Evolutionary conservation across 2,113 vertebrate species (phyloP).

Genomic region (Psilopsiagon aurifrons): DNA sequence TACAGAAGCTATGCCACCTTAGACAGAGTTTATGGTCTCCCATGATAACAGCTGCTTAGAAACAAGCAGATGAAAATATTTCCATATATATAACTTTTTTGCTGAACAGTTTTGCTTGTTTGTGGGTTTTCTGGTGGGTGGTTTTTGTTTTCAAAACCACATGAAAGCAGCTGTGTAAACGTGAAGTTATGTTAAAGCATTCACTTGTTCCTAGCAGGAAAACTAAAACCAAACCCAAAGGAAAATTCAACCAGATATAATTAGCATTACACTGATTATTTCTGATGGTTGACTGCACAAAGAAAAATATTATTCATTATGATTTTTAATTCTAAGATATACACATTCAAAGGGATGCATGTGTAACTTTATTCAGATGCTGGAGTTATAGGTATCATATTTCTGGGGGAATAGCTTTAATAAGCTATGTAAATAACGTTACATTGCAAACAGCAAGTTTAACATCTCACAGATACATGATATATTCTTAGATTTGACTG

Average conservation of each 20-base stretch:
- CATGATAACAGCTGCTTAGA: background rate
- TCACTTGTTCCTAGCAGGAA: background rate
- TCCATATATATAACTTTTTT: background rate
- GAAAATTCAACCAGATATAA: background rate
- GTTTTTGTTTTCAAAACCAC: background rate
- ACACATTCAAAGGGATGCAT: background rate
- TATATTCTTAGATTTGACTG: background rate
- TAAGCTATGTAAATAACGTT: background rate
- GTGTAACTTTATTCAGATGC: background rate
- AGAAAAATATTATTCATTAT: background rate
- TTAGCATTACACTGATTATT: background rate
- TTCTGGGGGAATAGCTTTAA: background rate
- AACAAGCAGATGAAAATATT: background rate
- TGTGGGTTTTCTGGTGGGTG: background rate
- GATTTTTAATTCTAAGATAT: background rate
- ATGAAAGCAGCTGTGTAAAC: background rate
- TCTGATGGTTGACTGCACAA: background rate
- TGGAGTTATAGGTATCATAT: background rate
- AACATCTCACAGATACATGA: background rate
- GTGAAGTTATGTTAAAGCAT: background rate
- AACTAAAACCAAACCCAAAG: background rate
- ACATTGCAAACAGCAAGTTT: background rate
- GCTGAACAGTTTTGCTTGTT: background rate
- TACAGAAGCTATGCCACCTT: background rate
- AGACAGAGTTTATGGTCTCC: background rate